Evolutionary conservation across 2,113 vertebrate genomes (phyloP).

Genomic region (Pseudorectes ferrugineus): DNA sequence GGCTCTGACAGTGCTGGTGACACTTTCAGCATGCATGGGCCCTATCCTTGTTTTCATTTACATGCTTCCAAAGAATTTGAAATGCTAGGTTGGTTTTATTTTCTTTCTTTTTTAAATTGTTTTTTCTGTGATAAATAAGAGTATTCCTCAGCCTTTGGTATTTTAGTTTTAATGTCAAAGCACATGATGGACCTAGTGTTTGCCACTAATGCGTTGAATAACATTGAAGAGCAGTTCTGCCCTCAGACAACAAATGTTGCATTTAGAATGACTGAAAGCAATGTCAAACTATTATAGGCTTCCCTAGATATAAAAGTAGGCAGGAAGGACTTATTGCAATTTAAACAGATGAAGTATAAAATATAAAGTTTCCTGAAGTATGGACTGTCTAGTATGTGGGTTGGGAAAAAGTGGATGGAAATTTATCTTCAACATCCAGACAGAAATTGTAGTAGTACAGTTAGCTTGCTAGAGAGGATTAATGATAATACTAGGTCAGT

Average conservation of each 20-base stretch:
- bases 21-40: not conserved
- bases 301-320: not conserved
- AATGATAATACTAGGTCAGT: not conserved
- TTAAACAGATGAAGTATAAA: not conserved
- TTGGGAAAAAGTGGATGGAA: not conserved
- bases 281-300: not conserved
- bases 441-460: not conserved
- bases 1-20: not conserved
- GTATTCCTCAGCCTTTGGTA: not conserved
- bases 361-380: not conserved
- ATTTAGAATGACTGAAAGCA: not conserved
- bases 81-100: not conserved
- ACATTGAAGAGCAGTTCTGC: not conserved
- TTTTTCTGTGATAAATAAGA: not conserved
- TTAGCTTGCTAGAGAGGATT: not conserved
- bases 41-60: not conserved
- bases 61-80: not conserved
- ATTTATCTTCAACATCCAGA: not conserved
- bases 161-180: slow-evolving; percentile 10
- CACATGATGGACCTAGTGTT: not conserved
- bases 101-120: not conserved
- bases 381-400: not conserved
- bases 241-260: not conserved
- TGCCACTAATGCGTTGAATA: not conserved
- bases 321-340: not conserved